Percentiles rank a stretch among this genome's conserved stretches.
phyloP scores from a whole-genome alignment of 2,797 vertebrate genomes.

The Vultur gryphus region DNA sequence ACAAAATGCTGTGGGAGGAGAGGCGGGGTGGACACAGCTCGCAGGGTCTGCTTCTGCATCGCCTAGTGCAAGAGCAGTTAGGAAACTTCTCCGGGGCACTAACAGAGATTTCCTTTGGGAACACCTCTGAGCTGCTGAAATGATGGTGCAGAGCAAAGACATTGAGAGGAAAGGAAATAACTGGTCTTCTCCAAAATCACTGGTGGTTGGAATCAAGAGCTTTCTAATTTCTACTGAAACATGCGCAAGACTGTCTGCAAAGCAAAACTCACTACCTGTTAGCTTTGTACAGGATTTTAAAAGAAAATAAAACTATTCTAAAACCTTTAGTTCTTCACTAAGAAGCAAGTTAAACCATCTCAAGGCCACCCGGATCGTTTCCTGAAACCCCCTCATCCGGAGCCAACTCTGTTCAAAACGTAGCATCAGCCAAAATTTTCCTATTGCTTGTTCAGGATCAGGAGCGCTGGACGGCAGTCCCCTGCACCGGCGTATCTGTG shows the following conservation, averaged over 20 bases:
- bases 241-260: not conserved
- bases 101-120: not conserved
- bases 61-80: fast-evolving
- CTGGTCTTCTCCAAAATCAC: not conserved
- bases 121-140: not conserved
- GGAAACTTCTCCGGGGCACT: not conserved
- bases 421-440: fast-evolving
- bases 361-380: not conserved
- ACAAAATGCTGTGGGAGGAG: not conserved
- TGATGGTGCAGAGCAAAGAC: fast-evolving
- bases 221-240: not conserved
- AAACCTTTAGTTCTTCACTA: not conserved
- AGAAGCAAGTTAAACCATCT: not conserved
- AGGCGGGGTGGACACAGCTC: too few species aligned
- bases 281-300: not conserved
- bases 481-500: fast-evolving
- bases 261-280: not conserved
- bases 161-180: not conserved
- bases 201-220: not conserved
- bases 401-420: not conserved
- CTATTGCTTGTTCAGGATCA: not conserved
- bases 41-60: not conserved
- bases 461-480: not conserved
- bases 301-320: not conserved
- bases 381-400: not conserved